A percentile compares a stretch with the other conserved stretches of the same genome.
phyloP scores from a whole-genome alignment of 1,140 invertebrate species.

The Drosophila nebulosa region DNA sequence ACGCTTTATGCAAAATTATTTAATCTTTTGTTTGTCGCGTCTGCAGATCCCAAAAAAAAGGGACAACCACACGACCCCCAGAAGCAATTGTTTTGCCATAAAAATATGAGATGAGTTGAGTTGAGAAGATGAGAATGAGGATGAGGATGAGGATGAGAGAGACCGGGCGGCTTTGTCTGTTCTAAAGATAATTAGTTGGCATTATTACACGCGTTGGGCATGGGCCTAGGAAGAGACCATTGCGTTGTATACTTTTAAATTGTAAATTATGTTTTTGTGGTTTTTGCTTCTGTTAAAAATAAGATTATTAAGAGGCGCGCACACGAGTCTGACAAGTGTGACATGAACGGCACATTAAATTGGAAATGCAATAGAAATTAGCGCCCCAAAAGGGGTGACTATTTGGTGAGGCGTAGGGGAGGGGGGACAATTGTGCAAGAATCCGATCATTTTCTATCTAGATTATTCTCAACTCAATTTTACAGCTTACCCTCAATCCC shows the following conservation, averaged over 20 bases:
- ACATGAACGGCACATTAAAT: conserved; percentile 67
- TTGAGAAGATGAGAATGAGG: conserved; percentile 19
- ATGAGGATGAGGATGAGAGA: conserved; percentile 26
- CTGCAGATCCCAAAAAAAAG: conserved; percentile 10
- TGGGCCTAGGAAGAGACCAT: conserved; percentile 21
- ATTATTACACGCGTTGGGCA: conserved; percentile 51
- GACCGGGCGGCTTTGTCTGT: conserved; percentile 62
- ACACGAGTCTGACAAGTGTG: conserved; percentile 23
- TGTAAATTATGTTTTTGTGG: conserved; percentile 56
- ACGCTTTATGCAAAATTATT: conserved; percentile 80
- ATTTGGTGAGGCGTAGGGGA: background rate
- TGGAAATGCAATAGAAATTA: conserved; percentile 68
- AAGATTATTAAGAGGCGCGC: conserved; percentile 31
- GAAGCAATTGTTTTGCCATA: conserved; percentile 71
- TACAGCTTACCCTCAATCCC: conserved; percentile 71
- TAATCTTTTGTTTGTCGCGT: conserved; percentile 77
- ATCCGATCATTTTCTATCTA: background rate
- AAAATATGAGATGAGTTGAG: conserved; percentile 61
- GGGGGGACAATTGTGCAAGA: background rate
- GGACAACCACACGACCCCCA: background rate
- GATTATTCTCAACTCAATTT: conserved; percentile 21
- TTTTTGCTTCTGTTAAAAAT: conserved; percentile 28
- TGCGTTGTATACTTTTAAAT: conserved; percentile 24
- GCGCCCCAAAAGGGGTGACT: conserved; percentile 44
- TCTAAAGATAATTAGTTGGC: conserved; percentile 72